Evolutionary conservation across 2,113 vertebrate genomes (phyloP), one percentile per base, ranked within the genome.

Genomic region (Hylia prasina): DNA sequence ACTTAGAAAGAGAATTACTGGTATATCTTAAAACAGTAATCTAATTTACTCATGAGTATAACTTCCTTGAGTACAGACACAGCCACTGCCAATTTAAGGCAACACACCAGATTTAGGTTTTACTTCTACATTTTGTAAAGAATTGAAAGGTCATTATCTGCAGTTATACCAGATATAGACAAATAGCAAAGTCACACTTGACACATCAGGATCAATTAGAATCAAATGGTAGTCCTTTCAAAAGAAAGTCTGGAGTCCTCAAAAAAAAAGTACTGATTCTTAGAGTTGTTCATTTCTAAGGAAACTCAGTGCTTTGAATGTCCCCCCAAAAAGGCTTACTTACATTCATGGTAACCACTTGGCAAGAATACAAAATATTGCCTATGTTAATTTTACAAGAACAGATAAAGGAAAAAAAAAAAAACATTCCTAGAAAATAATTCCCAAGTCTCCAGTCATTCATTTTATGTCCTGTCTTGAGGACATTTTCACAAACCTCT

Each of bases 11-110:
- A 37, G 68, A 91, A 95, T 91, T 91, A 81, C 9, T 35, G 9
- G 53, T 75, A 63, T 86, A 96, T 94, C 84, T 92, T 92, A 82
- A 95, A 77, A 73, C n/a, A 42, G 33, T 85, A 86, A 96, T 81
- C 89, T 97, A 69, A 93, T 95, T 96, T 96, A 70, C 40, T 89
- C 15, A 39, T 27, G 37, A 42, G 44, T 83, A 66, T 85, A 95
- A 71, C 58, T 76, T 94, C 65, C 35, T 54, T 53, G 37, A 48
- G 37, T 23, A 78, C 13, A 77, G 79, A 70, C 17, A 79, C 22
- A 71, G 35, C 12, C 35, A 81, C 19, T 30, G 39, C 25, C 88
- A 60, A 84, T 83, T 88, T 79, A 72, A 76, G 66, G 65, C 56
- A 90, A 77, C 22, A 66, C 13, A 75, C 3, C 10, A 86, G 25